A percentile compares a stretch with the other conserved stretches of the same genome.
Evolutionary conservation across 2,888 invertebrate species (phyloP).

Genomic region (Andrena haemorrhoa): DNA sequence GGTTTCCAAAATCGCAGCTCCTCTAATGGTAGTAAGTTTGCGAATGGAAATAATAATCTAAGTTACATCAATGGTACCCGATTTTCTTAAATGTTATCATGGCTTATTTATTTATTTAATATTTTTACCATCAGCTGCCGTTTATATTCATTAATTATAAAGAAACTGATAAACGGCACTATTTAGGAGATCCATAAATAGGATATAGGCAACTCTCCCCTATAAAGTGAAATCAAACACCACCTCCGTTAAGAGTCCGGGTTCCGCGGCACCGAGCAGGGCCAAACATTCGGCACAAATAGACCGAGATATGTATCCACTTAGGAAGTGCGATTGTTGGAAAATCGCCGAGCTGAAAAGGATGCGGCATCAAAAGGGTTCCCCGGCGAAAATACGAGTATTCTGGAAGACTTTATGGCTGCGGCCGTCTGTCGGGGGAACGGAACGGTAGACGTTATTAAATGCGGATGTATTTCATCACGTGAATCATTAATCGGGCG

Average conservation of each 20-base stretch:
- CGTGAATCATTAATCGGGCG: conserved; percentile 50
- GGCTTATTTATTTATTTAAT: no score
- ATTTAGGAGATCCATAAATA: no score
- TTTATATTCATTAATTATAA: no score
- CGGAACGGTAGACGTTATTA: conserved; percentile 41
- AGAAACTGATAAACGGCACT: no score
- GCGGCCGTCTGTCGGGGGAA: conserved; percentile 3
- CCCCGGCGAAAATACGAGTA: neutral
- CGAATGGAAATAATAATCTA: no score
- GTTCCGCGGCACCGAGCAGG: conserved; percentile 11
- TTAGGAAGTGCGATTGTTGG: neutral
- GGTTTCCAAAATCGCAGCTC: no score
- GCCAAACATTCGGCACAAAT: conserved; percentile 9
- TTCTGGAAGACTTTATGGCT: conserved; percentile 19
- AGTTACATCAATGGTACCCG: no score
- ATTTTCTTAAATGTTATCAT: no score
- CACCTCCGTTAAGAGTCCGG: neutral
- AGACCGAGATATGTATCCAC: neutral
- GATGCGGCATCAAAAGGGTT: conserved; percentile 8
- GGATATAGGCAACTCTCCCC: no score
- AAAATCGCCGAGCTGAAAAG: conserved; percentile 22
- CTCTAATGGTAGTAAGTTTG: no score
- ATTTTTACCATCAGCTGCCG: no score
- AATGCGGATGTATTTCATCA: conserved; percentile 36
- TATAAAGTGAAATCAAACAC: no score